These are phyloP conservation scores for Hydrolagus colliei DNA, from an alignment of 2,797 vertebrate genomes.

Conservation along the genomic window DNA sequence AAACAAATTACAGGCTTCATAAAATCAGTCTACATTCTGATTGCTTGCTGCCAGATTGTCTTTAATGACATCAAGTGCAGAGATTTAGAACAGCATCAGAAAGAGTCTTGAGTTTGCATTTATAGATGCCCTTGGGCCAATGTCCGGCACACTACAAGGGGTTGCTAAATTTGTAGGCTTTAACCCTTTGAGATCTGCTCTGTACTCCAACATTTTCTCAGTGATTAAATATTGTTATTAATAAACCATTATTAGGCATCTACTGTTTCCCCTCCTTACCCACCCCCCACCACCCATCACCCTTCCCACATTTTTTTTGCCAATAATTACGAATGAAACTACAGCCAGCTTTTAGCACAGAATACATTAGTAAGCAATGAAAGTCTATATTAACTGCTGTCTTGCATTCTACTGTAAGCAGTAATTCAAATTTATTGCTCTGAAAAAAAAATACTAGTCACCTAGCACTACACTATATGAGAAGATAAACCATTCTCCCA, in stretches of 20 bases:
- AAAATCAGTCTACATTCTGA: slow-evolving; percentile 29
- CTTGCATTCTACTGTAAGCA: slow-evolving; percentile 2
- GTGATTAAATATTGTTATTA: not conserved
- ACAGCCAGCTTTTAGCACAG: not conserved
- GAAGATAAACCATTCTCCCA: not conserved
- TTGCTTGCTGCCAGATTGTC: slow-evolving; percentile 31
- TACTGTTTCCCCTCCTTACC: not conserved
- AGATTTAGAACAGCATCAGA: slow-evolving; percentile 24
- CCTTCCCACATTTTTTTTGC: not conserved
- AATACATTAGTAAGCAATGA: slow-evolving; percentile 15
- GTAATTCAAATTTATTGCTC: slow-evolving; percentile 30
- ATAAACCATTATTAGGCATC: not conserved
- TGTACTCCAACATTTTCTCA: not conserved
- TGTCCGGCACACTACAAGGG: slow-evolving; percentile 15
- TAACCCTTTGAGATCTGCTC: slow-evolving; percentile 19
- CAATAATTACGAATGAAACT: not conserved
- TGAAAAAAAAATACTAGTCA: not conserved
- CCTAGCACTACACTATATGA: not conserved
- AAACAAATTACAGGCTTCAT: slow-evolving; percentile 33
- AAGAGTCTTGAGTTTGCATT: slow-evolving; percentile 16
- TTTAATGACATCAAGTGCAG: slow-evolving; percentile 30
- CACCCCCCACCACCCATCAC: no score
- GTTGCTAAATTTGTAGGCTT: not conserved
- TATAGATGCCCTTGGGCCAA: slow-evolving; percentile 14
- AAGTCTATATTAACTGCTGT: not conserved